Evolutionary conservation across 2,888 invertebrate species (phyloP).

Genomic region (Orthosia cruda): DNA sequence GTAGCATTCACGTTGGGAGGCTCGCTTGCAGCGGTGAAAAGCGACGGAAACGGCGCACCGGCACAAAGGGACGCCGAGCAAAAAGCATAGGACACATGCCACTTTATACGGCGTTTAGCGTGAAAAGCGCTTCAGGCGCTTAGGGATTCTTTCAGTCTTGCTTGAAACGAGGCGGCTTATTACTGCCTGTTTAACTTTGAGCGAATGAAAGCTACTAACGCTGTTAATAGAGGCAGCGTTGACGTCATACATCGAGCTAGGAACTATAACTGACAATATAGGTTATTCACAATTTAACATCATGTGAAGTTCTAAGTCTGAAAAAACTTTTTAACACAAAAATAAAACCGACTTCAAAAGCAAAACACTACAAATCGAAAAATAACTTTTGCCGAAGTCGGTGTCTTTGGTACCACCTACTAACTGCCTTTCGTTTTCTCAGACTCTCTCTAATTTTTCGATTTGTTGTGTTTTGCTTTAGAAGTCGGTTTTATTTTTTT

Average conservation of each 20-base stretch:
- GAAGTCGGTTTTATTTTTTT: too few species aligned
- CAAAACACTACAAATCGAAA: too few species aligned
- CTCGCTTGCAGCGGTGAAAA: conserved; percentile 69
- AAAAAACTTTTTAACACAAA: too few species aligned
- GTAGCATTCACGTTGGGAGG: conserved; percentile 53
- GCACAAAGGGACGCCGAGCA: conserved; percentile 75
- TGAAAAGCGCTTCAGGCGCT: conserved; percentile 69
- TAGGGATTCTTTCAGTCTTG: conserved; percentile 51
- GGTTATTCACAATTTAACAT: not conserved
- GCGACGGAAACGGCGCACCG: conserved; percentile 76
- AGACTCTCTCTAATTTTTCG: too few species aligned
- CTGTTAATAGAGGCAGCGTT: not conserved
- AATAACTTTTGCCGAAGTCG: too few species aligned
- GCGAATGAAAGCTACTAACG: conserved; percentile 10
- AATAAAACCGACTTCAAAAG: too few species aligned
- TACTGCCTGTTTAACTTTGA: conserved; percentile 40
- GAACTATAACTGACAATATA: not conserved
- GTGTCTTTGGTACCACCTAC: too few species aligned
- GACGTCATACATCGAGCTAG: not conserved
- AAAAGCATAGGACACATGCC: conserved; percentile 75
- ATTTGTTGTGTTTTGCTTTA: too few species aligned
- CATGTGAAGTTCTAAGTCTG: too few species aligned
- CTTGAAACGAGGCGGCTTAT: conserved; percentile 37
- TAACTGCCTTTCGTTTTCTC: too few species aligned
- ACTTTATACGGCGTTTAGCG: conserved; percentile 73